A percentile compares a stretch with the other conserved stretches of the same genome.
Conservation (phyloP, 2,113 vertebrate species). For the Marmota flaviventris region DNA sequence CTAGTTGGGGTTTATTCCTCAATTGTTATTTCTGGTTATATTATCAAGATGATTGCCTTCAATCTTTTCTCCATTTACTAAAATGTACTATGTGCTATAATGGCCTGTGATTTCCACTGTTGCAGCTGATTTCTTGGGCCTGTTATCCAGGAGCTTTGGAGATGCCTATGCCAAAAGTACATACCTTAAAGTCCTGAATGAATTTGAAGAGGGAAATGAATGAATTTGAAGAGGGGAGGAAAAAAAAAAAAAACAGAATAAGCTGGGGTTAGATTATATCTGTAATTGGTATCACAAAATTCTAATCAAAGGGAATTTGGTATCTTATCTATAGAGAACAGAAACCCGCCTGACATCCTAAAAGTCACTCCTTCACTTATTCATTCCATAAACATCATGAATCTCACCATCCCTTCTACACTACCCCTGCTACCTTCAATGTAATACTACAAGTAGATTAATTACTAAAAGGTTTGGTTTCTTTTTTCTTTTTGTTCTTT, state of each 20-base stretch:
- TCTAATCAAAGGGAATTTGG: background rate
- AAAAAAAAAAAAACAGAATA: slow-evolving; percentile 23
- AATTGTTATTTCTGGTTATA: background rate
- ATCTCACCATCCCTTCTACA: background rate
- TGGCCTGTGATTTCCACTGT: background rate
- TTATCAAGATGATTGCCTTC: background rate
- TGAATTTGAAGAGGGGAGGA: background rate
- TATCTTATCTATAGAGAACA: background rate
- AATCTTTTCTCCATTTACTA: background rate
- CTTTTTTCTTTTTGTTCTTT: background rate
- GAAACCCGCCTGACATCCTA: background rate
- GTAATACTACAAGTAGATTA: background rate
- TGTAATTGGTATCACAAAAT: background rate
- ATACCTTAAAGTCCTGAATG: background rate
- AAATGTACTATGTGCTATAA: background rate
- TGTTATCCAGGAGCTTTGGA: background rate
- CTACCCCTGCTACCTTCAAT: background rate
- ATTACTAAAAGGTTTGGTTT: background rate
- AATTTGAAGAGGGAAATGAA: background rate
- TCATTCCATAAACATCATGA: background rate
- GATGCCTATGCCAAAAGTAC: background rate
- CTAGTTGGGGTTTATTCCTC: background rate
- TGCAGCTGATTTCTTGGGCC: background rate
- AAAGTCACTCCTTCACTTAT: background rate
- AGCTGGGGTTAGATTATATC: background rate